Percentiles rank a stretch among this genome's conserved stretches.
These are phyloP conservation scores for Acleris holmiana DNA, from an alignment of 2,888 invertebrate species.

Conservation along the genomic window DNA sequence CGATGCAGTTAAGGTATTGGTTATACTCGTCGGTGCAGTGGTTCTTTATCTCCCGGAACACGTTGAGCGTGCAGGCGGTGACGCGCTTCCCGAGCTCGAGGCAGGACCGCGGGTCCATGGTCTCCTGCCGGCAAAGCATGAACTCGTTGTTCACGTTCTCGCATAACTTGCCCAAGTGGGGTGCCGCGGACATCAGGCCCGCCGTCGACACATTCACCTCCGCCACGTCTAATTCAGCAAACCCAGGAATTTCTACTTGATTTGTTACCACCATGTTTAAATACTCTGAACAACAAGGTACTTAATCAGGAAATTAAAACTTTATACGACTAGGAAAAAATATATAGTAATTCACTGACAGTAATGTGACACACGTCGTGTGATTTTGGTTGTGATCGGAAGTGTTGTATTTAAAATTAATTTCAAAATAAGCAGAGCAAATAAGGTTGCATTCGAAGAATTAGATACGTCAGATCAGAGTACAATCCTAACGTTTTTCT, in stretches of 20 bases:
- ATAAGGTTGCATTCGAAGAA: not conserved
- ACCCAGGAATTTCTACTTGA: conserved; percentile 88
- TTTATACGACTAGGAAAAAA: too few species aligned
- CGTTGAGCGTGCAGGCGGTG: conserved; percentile 92
- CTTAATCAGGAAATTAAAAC: too few species aligned
- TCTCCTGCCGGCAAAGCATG: conserved; percentile 93
- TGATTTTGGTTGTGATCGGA: too few species aligned
- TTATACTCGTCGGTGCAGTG: conserved; percentile 92
- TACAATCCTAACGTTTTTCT: too few species aligned
- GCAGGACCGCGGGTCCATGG: conserved; percentile 93
- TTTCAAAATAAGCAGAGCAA: not conserved
- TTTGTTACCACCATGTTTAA: conserved; percentile 87
- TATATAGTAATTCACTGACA: too few species aligned
- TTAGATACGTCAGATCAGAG: too few species aligned
- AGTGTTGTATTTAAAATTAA: not conserved
- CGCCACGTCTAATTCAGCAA: conserved; percentile 91
- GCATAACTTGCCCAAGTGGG: conserved; percentile 96
- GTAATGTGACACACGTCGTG: too few species aligned
- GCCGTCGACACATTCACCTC: conserved; percentile 92
- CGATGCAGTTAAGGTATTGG: conserved; percentile 89
- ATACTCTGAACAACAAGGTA: not conserved
- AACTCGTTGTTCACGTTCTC: conserved; percentile 96
- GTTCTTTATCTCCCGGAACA: conserved; percentile 92
- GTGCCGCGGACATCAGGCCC: conserved; percentile 92
- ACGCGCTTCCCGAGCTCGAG: conserved; percentile 93